Percentiles rank a stretch among this genome's conserved stretches.
These are phyloP conservation scores for Calidris pugnax DNA, from an alignment of 2,113 vertebrate genomes.

Conservation along the genomic window DNA sequence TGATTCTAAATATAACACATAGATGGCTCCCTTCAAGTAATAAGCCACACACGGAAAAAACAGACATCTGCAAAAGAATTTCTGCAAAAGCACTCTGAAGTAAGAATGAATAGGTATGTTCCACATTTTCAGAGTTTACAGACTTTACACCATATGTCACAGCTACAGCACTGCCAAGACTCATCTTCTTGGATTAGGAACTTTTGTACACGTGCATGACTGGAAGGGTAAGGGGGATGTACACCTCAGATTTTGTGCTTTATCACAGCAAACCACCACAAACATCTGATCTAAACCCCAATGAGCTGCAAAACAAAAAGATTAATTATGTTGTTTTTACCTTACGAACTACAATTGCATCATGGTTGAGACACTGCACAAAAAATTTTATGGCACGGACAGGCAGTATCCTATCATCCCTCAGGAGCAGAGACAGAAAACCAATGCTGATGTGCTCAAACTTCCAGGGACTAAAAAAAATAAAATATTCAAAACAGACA, in stretches of 20 bases:
- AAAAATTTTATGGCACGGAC: slow-evolving; percentile 87
- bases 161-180: background rate
- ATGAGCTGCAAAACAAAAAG: background rate
- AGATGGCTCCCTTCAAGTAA: background rate
- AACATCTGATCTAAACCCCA: background rate
- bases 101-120: background rate
- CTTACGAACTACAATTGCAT: slow-evolving; percentile 94
- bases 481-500: background rate
- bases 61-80: background rate
- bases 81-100: background rate
- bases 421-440: slow-evolving; percentile 90
- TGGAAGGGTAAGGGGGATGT: background rate
- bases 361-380: slow-evolving; percentile 94
- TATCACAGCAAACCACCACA: background rate
- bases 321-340: slow-evolving; percentile 56
- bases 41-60: background rate
- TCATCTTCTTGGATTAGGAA: background rate
- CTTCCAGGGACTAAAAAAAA: slow-evolving; percentile 90
- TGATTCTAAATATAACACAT: background rate
- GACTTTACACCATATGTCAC: background rate
- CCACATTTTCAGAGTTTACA: background rate
- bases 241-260: background rate
- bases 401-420: slow-evolving; percentile 90
- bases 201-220: rapidly evolving
- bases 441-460: slow-evolving; percentile 96